Evolutionary conservation across 2,888 invertebrate genomes (phyloP).

Genomic region (Barypeithes pellucidus): DNA sequence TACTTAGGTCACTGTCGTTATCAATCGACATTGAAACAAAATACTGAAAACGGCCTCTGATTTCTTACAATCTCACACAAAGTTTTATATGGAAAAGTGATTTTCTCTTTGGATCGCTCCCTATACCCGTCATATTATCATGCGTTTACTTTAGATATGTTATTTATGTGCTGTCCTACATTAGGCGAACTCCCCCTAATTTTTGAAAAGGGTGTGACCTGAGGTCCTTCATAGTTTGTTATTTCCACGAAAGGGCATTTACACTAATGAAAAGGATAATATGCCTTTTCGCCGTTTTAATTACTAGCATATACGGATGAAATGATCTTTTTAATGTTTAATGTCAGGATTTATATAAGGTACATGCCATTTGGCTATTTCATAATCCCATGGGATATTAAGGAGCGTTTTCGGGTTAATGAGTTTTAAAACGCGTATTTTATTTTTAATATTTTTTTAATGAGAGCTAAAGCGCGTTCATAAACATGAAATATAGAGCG

Average conservation of each 20-base stretch:
- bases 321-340: constrained; percentile 3
- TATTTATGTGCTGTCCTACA: too few relatives aligned
- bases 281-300: constrained; percentile 9
- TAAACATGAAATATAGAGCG: not conserved
- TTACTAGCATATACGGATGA: not conserved
- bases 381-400: not conserved
- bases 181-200: not conserved
- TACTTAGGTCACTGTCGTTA: too few relatives aligned
- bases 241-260: constrained; percentile 6
- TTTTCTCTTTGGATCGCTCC: too few relatives aligned
- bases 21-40: too few relatives aligned
- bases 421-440: not conserved
- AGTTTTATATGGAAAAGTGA: too few relatives aligned
- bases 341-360: not conserved
- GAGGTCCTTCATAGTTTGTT: constrained; percentile 10
- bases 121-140: too few relatives aligned
- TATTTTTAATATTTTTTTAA: not conserved
- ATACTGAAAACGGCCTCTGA: too few relatives aligned
- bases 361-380: constrained; percentile 6
- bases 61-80: too few relatives aligned
- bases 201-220: constrained; percentile 29
- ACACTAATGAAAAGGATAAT: constrained; percentile 17
- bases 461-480: not conserved
- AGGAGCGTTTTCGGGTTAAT: not conserved
- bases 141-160: too few relatives aligned